Base-by-base conservation (phyloP, 1,140 invertebrate species). In the Drosophila pruinosa region DNA sequence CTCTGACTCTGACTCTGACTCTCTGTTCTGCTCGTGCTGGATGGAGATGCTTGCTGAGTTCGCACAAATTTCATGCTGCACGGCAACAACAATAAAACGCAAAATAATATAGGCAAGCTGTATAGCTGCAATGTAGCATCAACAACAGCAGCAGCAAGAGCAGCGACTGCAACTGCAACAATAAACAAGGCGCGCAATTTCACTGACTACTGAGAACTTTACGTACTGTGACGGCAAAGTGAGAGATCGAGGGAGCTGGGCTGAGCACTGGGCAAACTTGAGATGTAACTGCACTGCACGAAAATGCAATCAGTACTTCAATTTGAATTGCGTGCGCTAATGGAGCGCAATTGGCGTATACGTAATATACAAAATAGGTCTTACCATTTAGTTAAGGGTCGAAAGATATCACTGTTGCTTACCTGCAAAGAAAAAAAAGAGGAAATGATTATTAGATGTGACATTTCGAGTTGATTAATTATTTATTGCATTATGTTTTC, bases 191-290 rank as follows among this genome's bases (percentile, higher is more conserved):
- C 65, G 81, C 76, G 59, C 76, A 86, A 85, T 85, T 85, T 85
- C 81, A 86, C 82, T 75, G 78, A 82, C 82, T 86, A 82, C 82
- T 85, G 82, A 85, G 82, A 85, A 85, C 70, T 85, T 85, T 85
- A 85, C 81, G 81, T 86, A 85, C 81, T 85, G 82, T 85, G 81
- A 81, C 77, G 81, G 59, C 68, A 58, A 5, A 19, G 6, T 5
- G 43, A 39, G 22, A 3, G 12, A 34, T 17, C 8, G 50, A 21
- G 34, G 19, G 14, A 14, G 19, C n/a, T n/a, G 8, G 38, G 19
- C 45, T 53, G 22, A 26, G 14, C 14, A 21, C 19, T 12, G 56
- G 26, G 34, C 12, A 54, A 43, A 54, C 41, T 52, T 65, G 12
- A 57, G 54, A 57, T 61, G 36, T 53, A 47, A 58, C 41, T 78